Conservation (phyloP, 2,797 vertebrate genomes). For the Pseudotriccus pelzelni region DNA sequence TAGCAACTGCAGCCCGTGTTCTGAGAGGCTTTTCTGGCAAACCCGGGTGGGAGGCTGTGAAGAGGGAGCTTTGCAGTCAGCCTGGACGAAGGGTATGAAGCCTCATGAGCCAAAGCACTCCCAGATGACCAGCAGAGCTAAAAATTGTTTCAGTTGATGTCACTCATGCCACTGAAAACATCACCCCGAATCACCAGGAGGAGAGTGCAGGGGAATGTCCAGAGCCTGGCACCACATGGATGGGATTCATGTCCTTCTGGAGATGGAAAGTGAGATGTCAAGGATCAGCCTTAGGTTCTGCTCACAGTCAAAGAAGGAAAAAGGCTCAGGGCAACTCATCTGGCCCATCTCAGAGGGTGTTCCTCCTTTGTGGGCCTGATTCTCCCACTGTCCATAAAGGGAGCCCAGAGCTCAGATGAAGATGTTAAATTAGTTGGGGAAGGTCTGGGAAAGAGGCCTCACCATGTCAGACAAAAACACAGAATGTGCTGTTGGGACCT, state of each 20-base stretch:
- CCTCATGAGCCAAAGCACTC: neutral
- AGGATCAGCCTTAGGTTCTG: neutral
- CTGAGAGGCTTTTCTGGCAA: neutral
- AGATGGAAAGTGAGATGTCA: neutral
- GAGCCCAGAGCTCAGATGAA: neutral
- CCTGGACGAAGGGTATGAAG: neutral
- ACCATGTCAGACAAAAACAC: accelerated
- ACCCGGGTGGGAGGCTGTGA: neutral
- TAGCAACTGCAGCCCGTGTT: neutral
- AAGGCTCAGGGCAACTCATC: neutral
- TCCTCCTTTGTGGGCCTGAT: neutral
- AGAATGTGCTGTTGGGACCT: neutral
- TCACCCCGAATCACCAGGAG: neutral
- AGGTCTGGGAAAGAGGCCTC: neutral
- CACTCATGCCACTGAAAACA: neutral
- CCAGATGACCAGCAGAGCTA: neutral
- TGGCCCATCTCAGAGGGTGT: neutral
- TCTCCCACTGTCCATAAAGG: neutral
- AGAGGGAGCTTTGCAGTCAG: neutral
- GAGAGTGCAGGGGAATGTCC: neutral
- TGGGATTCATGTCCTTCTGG: neutral
- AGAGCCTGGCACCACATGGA: accelerated
- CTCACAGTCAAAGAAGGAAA: neutral
- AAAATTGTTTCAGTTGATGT: neutral
- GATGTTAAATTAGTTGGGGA: neutral